Evolutionary conservation across 37 sponge, comb jelly and placozoan species (phyloP), one percentile per base, ranked within the genome.

Genomic region (Spongilla lacustris): DNA sequence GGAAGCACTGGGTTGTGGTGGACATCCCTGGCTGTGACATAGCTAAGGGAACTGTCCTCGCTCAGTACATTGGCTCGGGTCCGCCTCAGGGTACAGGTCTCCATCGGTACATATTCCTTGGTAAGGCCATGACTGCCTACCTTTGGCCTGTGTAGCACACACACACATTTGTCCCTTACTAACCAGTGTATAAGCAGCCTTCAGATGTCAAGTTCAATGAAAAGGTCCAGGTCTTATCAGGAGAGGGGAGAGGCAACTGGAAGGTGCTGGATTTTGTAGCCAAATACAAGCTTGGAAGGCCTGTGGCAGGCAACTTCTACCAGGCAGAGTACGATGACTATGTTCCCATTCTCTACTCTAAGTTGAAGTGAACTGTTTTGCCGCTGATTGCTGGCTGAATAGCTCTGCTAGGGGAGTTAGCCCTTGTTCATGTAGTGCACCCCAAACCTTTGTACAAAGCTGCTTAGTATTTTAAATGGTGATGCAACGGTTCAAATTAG

Each of bases 261-360:
- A 88, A 90, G 24, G 77, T 86, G 26, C 74, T 46, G 30, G 88
- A 85, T 5, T 84, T 97, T 77, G 86, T 74, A 14, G 48, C 77
- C 80, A 92, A 94, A 77, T 84, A 95, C 89, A 90, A 90, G 25
- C 85, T 97, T 13, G 91, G 90, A 0, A 74, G 78, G 30, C 95
- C 95, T 0, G 87, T 97, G 48, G 97, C 95, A 58, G 97, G 89
- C 17, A 97, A 94, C 78, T 90, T 90, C 76, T 97, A 68, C 79
- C 88, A 88, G 75, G 97, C 97, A 24, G 95, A 97, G 69, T 91
- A 85, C 75, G 95, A 94, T 74, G 97, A 97, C 78, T 97, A 97
- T 75, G 96, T 96, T 0, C 96, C 96, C 13, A 86, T 81, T 74
- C 94, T 96, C 48, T 91, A 96, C 75, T 77, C 71, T 13, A 83